Evolutionary conservation across 53 echinoderm and acorn worm species (phyloP).

Genomic region (Luidia sarsii): DNA sequence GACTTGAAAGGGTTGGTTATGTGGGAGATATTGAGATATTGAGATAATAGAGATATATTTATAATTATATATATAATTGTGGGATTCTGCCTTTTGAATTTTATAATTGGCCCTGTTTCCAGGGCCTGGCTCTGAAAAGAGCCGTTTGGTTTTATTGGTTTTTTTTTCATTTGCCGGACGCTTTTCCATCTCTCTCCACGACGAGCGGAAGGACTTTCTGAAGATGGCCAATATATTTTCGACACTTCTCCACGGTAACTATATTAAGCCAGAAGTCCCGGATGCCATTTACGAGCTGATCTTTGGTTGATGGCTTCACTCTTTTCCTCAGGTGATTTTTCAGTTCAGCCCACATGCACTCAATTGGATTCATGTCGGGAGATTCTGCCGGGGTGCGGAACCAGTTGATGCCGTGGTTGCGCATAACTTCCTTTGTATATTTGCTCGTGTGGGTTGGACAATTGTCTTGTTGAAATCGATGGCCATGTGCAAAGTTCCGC

Average conservation of each 20-base stretch:
- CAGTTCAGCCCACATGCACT: constrained; percentile 33
- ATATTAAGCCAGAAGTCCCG: background rate
- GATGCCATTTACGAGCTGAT: background rate
- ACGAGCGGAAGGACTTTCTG: constrained; percentile 36
- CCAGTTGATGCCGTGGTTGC: constrained; percentile 16
- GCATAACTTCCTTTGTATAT: background rate
- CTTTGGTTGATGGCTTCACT: constrained; percentile 23
- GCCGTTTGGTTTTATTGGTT: background rate
- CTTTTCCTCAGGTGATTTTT: constrained; percentile 9
- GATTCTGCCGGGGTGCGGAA: constrained; percentile 13
- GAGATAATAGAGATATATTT: too few relatives aligned
- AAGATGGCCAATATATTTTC: constrained; percentile 11
- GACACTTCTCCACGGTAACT: background rate
- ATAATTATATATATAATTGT: too few relatives aligned
- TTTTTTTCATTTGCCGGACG: too few relatives aligned
- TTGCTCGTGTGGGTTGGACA: constrained; percentile 25
- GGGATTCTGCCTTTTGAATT: too few relatives aligned
- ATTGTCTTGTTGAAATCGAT: constrained; percentile 29
- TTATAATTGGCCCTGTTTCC: too few relatives aligned
- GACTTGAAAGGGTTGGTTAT: too few relatives aligned
- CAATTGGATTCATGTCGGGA: constrained; percentile 45
- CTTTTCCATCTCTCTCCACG: background rate
- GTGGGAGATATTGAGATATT: too few relatives aligned
- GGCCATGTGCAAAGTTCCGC: too few relatives aligned
- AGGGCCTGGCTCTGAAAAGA: background rate